Evolutionary conservation across 2,797 vertebrate species (phyloP).

Genomic region (Phoxinus dragarum): DNA sequence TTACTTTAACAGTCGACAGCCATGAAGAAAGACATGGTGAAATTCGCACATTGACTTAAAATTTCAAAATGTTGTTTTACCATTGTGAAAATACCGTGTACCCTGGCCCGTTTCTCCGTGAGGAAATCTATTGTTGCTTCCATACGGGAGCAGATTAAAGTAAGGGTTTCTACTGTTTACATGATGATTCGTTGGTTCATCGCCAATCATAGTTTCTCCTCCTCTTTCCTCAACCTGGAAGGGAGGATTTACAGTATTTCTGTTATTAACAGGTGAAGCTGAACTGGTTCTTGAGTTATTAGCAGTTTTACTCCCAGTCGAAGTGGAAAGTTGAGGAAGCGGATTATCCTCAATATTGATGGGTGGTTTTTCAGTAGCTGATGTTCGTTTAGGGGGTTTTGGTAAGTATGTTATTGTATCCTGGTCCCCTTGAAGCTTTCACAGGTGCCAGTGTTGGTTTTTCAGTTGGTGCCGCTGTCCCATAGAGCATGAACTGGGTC

Average conservation of each 20-base stretch:
- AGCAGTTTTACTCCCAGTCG: not conserved
- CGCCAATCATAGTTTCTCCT: conserved; percentile 43
- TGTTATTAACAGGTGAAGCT: not conserved
- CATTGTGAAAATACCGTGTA: conserved; percentile 79
- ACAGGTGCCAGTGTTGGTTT: not conserved
- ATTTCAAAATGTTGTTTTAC: conserved; percentile 62
- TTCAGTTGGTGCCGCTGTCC: not conserved
- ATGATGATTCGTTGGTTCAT: conserved; percentile 67
- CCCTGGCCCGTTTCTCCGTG: conserved; percentile 70
- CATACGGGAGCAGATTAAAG: conserved; percentile 72
- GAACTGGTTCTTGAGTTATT: conserved; percentile 12
- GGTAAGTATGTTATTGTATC: not conserved
- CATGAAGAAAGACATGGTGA: not conserved
- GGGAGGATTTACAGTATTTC: not conserved
- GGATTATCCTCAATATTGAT: not conserved
- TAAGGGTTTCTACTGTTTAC: conserved; percentile 74
- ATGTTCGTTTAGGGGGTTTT: not conserved
- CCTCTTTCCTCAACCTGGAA: conserved; percentile 22
- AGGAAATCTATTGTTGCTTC: conserved; percentile 63
- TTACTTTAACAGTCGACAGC: not conserved
- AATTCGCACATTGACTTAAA: not conserved
- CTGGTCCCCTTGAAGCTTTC: not conserved
- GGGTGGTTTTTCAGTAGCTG: not conserved
- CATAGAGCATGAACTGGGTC: not conserved
- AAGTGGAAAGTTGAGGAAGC: not conserved